phyloP scores from a whole-genome alignment of 2,797 vertebrate species.

The Danio aesculapii region DNA sequence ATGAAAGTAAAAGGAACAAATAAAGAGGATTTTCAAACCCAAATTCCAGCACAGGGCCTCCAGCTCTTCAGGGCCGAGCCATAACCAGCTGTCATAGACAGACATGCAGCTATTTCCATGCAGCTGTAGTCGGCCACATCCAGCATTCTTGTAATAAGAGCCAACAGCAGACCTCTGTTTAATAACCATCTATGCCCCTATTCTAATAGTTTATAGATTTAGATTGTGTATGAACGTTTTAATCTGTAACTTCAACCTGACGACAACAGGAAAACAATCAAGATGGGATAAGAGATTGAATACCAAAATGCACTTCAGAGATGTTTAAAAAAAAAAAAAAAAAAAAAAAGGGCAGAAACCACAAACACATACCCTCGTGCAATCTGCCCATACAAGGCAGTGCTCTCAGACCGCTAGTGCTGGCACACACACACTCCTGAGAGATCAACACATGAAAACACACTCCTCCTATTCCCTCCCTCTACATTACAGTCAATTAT shows the following conservation, averaged over 20 bases:
- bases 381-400: constrained; percentile 71
- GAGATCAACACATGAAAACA: constrained; percentile 57
- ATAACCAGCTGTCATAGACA: constrained; percentile 27
- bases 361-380: constrained; percentile 16
- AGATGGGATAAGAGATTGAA: not conserved
- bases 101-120: constrained; percentile 40
- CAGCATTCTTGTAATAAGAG: constrained; percentile 59
- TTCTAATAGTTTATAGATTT: constrained; percentile 2
- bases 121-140: constrained; percentile 61
- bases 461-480: constrained; percentile 31
- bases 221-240: not conserved
- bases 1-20: not conserved
- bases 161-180: constrained; percentile 31
- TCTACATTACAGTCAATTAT: constrained; percentile 20
- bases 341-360: not conserved
- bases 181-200: not conserved
- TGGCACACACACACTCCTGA: constrained; percentile 19
- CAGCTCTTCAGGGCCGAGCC: constrained; percentile 4
- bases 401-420: constrained; percentile 49
- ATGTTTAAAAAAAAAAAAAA: not conserved
- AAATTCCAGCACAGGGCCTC: constrained; percentile 30
- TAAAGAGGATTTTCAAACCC: constrained; percentile 1
- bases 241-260: not conserved
- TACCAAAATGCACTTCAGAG: not conserved
- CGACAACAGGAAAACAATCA: not conserved